Percentiles rank a stretch among this genome's conserved stretches.
Evolutionary conservation across 2,113 vertebrate species (phyloP).

Genomic region (Melanostigma gelatinosum): DNA sequence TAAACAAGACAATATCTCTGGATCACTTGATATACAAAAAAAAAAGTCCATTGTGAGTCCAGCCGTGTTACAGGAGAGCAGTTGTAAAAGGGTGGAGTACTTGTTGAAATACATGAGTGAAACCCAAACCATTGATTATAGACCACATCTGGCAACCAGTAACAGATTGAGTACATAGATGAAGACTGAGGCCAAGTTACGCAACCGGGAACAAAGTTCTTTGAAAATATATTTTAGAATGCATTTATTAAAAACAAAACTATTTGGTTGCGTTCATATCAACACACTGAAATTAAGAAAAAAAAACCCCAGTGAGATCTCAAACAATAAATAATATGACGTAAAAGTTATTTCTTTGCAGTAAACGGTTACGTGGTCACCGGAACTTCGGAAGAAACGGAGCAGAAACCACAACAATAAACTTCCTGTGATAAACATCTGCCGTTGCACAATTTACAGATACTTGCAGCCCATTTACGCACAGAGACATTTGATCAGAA

Average conservation of each 20-base stretch:
- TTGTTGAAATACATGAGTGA: too few species aligned
- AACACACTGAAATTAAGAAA: conserved; percentile 6
- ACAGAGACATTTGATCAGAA: background rate
- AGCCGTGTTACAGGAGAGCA: too few species aligned
- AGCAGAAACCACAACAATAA: background rate
- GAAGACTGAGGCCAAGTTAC: background rate
- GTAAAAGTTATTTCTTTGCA: conserved; percentile 5
- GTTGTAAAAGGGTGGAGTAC: too few species aligned
- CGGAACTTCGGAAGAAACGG: conserved; percentile 10
- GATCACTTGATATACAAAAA: too few species aligned
- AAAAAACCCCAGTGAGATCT: background rate
- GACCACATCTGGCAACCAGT: too few species aligned
- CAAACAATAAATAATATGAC: conserved; percentile 38
- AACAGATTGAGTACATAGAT: background rate
- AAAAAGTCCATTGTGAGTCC: too few species aligned
- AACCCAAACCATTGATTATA: too few species aligned
- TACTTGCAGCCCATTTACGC: conserved; percentile 13
- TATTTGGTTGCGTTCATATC: background rate
- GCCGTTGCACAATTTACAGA: conserved; percentile 9
- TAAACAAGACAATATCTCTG: too few species aligned
- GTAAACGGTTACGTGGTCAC: conserved; percentile 4
- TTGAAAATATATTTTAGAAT: background rate
- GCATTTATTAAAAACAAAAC: background rate
- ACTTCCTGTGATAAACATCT: conserved; percentile 6
- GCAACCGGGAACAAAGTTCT: background rate